A percentile compares a stretch with the other conserved stretches of the same genome.
Conservation (phyloP, 2,113 vertebrate species). For the Macrotis lagotis region DNA sequence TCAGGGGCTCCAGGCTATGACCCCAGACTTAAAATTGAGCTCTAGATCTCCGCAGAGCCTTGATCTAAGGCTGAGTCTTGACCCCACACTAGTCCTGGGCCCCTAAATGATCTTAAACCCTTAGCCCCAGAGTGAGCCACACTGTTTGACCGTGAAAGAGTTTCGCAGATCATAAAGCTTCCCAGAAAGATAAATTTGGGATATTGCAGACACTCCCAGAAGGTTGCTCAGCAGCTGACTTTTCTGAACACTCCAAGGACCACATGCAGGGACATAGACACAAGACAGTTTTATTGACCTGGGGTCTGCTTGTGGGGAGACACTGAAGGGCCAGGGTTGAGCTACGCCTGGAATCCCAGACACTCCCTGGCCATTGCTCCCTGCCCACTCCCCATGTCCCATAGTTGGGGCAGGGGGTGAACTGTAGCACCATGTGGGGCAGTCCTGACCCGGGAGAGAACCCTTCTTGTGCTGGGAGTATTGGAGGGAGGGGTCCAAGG, state of each 20-base stretch:
- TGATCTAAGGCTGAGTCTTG: not conserved
- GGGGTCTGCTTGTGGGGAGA: conserved; percentile 58
- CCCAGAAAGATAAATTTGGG: not conserved
- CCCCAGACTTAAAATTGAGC: not conserved
- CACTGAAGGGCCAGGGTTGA: conserved; percentile 58
- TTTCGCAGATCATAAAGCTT: not conserved
- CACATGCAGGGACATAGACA: conserved; percentile 18
- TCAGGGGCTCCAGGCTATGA: not conserved
- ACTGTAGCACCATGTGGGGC: not conserved
- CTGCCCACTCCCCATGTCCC: not conserved
- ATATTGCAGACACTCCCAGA: not conserved
- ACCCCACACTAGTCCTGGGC: not conserved
- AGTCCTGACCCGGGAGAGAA: not conserved
- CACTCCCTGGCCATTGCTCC: not conserved
- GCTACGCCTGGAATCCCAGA: not conserved
- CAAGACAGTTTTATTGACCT: conserved; percentile 74
- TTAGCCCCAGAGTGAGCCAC: not conserved
- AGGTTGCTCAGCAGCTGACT: not conserved
- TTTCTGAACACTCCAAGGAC: not conserved
- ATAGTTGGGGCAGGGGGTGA: not conserved
- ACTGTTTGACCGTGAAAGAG: not conserved
- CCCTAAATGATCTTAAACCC: not conserved
- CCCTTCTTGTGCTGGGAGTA: conserved; percentile 4
- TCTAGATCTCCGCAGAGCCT: not conserved
- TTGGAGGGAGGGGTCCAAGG: not conserved